Evolutionary conservation across 1,140 invertebrate species (phyloP).

Genomic region (Drosophila subpulchrella): DNA sequence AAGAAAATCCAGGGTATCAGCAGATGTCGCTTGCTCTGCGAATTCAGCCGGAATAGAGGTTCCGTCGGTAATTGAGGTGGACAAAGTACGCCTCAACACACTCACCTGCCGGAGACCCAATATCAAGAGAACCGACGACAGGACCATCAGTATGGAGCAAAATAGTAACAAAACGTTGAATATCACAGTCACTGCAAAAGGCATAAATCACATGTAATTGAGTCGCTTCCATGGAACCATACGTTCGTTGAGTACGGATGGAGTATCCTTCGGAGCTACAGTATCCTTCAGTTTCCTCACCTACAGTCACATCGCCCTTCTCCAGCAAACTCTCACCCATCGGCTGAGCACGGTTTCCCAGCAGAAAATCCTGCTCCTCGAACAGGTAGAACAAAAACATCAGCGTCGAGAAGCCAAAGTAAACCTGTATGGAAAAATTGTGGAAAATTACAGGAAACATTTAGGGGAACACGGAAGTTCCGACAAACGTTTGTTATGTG

Average conservation of each 20-base stretch:
- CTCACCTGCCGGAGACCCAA: constrained; percentile 67
- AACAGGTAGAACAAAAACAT: constrained; percentile 68
- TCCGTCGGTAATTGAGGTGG: neutral
- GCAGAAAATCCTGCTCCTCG: constrained; percentile 73
- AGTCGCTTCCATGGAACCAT: neutral
- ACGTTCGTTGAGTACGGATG: neutral
- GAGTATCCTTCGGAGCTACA: neutral
- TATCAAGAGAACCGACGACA: constrained; percentile 65
- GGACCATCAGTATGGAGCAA: constrained; percentile 72
- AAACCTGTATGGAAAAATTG: constrained; percentile 49
- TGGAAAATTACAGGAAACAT: neutral
- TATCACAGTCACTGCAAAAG: constrained; percentile 76
- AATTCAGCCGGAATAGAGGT: neutral
- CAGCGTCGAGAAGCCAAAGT: constrained; percentile 74
- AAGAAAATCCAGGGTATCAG: constrained; percentile 71
- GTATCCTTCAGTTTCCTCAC: constrained; percentile 36
- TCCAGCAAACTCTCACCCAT: constrained; percentile 69
- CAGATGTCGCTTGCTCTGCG: constrained; percentile 70
- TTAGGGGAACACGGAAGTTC: neutral
- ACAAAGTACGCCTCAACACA: neutral
- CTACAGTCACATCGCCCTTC: constrained; percentile 73
- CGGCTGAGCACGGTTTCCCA: constrained; percentile 55
- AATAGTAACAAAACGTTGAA: constrained; percentile 79
- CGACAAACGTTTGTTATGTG: constrained; percentile 5
- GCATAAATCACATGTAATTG: constrained; percentile 56